A percentile compares a stretch with the other conserved stretches of the same genome.
phyloP scores from a whole-genome alignment of 2,888 invertebrate species.

The Zygaena filipendulae region DNA sequence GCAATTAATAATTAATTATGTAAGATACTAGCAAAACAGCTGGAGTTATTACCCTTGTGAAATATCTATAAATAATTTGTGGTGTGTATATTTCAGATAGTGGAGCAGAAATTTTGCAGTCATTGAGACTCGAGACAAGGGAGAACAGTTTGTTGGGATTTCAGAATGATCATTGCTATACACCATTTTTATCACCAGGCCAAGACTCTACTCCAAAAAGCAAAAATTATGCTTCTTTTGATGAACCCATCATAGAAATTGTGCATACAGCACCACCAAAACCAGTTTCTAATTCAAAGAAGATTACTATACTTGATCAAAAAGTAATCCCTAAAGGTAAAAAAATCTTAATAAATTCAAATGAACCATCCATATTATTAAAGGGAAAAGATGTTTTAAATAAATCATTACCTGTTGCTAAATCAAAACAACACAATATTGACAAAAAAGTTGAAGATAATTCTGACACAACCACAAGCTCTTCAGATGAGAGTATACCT shows the following conservation, averaged over 20 bases:
- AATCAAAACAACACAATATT: constrained; percentile 33
- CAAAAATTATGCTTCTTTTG: constrained; percentile 38
- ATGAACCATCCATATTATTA: constrained; percentile 38
- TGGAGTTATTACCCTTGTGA: too few species aligned
- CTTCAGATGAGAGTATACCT: constrained; percentile 64
- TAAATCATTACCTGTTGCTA: constrained; percentile 40
- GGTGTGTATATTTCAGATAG: constrained; percentile 58
- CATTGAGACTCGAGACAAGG: constrained; percentile 55
- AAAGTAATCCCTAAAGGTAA: constrained; percentile 62
- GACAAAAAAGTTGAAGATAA: constrained; percentile 51
- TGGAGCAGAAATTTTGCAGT: constrained; percentile 62
- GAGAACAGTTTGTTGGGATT: constrained; percentile 71
- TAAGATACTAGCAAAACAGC: too few species aligned
- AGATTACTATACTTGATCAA: constrained; percentile 59
- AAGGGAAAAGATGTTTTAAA: constrained; percentile 51
- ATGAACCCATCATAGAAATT: constrained; percentile 57
- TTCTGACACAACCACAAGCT: constrained; percentile 57
- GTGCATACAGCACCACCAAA: constrained; percentile 52
- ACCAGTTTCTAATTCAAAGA: constrained; percentile 48
- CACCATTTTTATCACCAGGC: constrained; percentile 74
- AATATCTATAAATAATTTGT: too few species aligned
- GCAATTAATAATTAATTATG: too few species aligned
- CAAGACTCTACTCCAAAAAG: constrained; percentile 44
- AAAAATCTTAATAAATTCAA: constrained; percentile 45
- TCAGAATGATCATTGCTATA: constrained; percentile 85